phyloP scores from a whole-genome alignment of 2,888 invertebrate genomes.

The Thalpophila matura region DNA sequence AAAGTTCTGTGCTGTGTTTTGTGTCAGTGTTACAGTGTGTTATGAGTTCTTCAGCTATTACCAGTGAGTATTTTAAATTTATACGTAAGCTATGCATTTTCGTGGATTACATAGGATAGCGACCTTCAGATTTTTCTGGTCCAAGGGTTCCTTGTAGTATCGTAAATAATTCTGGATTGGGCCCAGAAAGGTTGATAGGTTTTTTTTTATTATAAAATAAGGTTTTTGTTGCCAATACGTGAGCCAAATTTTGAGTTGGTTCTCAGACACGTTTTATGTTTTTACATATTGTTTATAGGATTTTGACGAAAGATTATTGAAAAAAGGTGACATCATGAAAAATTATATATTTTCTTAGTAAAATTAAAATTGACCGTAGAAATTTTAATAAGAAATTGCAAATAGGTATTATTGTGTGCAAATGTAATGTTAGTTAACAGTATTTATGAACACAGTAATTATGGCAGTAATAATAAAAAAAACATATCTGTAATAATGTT shows the following conservation, averaged over 20 bases:
- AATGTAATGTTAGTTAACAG: constrained; percentile 26
- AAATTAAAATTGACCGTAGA: not conserved
- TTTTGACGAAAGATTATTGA: not conserved
- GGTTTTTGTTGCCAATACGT: constrained; percentile 24
- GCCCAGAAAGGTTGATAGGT: constrained; percentile 39
- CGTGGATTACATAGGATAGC: constrained; percentile 43
- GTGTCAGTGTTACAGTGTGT: constrained; percentile 66
- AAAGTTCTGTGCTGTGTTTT: constrained; percentile 63
- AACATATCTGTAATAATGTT: constrained; percentile 25
- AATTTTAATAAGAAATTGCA: constrained; percentile 10
- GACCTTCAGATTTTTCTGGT: constrained; percentile 59
- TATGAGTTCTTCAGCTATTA: constrained; percentile 25
- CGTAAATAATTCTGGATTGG: constrained; percentile 60
- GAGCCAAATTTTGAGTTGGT: constrained; percentile 7
- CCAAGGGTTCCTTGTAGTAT: constrained; percentile 51
- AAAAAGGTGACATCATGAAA: not conserved
- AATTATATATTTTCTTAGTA: not conserved
- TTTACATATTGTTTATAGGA: not conserved
- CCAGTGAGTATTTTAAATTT: constrained; percentile 52
- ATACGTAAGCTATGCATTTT: constrained; percentile 46
- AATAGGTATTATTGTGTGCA: constrained; percentile 35
- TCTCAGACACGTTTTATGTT: constrained; percentile 17
- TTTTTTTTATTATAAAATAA: constrained; percentile 46
- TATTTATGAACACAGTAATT: constrained; percentile 32
- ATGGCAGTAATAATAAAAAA: too few species aligned